Evolutionary conservation across 2,797 vertebrate genomes (phyloP).

Genomic region (Tympanoctomys barrerae): DNA sequence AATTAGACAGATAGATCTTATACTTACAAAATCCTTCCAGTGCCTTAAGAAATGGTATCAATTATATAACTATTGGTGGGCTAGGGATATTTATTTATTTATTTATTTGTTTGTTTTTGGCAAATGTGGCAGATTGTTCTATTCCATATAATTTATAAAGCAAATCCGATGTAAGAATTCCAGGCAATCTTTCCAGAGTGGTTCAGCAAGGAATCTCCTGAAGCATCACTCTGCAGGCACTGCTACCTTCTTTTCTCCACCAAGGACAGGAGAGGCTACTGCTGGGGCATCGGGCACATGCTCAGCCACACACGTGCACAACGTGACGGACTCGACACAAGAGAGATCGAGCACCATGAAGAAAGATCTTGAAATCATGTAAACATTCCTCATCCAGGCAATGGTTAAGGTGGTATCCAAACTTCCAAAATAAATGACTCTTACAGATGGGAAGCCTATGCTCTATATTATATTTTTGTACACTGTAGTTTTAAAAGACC

Average conservation of each 20-base stretch:
- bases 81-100: neutral
- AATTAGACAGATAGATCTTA: neutral
- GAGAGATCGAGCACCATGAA: neutral
- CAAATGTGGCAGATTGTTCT: neutral
- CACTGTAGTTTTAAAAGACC: neutral
- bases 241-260: neutral
- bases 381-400: neutral
- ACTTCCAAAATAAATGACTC: constrained; percentile 36
- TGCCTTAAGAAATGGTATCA: neutral
- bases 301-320: neutral
- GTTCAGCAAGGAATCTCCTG: neutral
- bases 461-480: neutral
- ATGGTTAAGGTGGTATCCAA: neutral
- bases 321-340: neutral
- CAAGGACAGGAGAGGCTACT: neutral
- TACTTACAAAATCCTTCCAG: neutral
- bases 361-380: neutral
- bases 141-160: neutral
- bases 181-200: neutral
- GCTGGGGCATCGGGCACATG: no score
- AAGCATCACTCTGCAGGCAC: neutral
- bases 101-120: neutral
- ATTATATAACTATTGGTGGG: neutral
- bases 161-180: neutral
- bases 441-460: neutral